Evolutionary conservation across 2,113 vertebrate genomes (phyloP).

Genomic region (Danionella cerebrum): DNA sequence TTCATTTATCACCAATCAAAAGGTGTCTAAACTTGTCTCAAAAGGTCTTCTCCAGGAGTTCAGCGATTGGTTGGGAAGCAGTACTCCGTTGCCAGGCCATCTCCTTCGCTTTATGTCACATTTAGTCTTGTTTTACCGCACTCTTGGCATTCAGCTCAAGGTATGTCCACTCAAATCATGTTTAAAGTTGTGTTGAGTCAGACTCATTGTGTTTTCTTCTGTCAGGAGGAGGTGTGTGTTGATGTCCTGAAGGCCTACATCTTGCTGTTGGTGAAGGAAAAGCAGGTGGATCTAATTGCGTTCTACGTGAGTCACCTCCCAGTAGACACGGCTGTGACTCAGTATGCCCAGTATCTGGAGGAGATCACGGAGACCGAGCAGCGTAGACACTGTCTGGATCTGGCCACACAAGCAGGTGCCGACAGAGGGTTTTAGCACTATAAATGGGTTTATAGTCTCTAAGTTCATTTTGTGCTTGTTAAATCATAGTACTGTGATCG

Average conservation of each 20-base stretch:
- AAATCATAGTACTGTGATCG: not conserved
- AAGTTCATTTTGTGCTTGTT: not conserved
- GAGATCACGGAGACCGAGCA: conserved; percentile 78
- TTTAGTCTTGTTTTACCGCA: conserved; percentile 85
- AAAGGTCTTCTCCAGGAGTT: conserved; percentile 89
- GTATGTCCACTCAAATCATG: conserved; percentile 46
- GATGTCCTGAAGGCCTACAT: conserved; percentile 79
- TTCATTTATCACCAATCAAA: not conserved
- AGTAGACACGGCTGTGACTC: conserved; percentile 68
- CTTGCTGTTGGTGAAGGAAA: conserved; percentile 72
- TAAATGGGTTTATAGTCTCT: no score
- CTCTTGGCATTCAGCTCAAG: conserved; percentile 80
- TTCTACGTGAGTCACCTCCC: conserved; percentile 91
- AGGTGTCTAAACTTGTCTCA: not conserved
- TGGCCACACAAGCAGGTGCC: conserved; percentile 82
- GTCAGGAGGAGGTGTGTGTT: conserved; percentile 76
- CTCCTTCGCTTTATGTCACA: conserved; percentile 88
- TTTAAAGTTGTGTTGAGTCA: not conserved
- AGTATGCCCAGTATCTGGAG: conserved; percentile 86
- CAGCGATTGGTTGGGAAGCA: conserved; percentile 78
- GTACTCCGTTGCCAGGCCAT: conserved; percentile 75
- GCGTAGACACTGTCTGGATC: conserved; percentile 78
- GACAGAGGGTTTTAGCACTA: not conserved
- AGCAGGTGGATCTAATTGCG: conserved; percentile 80
- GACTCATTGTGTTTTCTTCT: not conserved